These are phyloP conservation scores for Engystomops pustulosus DNA, from an alignment of 2,113 vertebrate genomes.

Conservation along the genomic window DNA sequence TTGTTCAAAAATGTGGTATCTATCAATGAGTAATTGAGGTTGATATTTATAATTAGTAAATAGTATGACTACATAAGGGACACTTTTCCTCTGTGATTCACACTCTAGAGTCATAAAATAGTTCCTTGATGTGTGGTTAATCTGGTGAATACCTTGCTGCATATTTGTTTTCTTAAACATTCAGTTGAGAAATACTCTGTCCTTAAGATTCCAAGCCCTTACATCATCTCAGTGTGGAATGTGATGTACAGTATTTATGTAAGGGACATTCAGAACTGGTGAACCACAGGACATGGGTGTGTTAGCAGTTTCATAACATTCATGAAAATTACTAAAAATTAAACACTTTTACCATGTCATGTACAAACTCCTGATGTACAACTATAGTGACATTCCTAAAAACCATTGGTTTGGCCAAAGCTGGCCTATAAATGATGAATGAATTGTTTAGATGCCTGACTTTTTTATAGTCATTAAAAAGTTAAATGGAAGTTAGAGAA, in stretches of 20 bases:
- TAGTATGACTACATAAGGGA: not conserved
- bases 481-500: not conserved
- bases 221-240: not conserved
- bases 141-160: not conserved
- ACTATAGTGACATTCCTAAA: not conserved
- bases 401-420: too few relatives aligned
- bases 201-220: not conserved
- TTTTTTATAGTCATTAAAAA: too few relatives aligned
- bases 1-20: too few relatives aligned
- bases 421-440: too few relatives aligned
- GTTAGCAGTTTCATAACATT: not conserved
- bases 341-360: not conserved
- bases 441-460: too few relatives aligned
- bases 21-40: not conserved
- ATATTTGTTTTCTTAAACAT: not conserved
- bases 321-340: not conserved
- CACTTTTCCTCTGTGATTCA: not conserved
- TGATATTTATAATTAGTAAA: not conserved
- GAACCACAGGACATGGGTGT: slow-evolving; percentile 12
- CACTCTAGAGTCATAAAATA: not conserved
- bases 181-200: not conserved
- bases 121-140: slow-evolving; percentile 5
- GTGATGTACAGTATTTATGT: not conserved
- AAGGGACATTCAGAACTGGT: slow-evolving; percentile 25
- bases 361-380: not conserved